phyloP scores from a whole-genome alignment of 2,888 invertebrate genomes.

The Microchrysa polita region DNA sequence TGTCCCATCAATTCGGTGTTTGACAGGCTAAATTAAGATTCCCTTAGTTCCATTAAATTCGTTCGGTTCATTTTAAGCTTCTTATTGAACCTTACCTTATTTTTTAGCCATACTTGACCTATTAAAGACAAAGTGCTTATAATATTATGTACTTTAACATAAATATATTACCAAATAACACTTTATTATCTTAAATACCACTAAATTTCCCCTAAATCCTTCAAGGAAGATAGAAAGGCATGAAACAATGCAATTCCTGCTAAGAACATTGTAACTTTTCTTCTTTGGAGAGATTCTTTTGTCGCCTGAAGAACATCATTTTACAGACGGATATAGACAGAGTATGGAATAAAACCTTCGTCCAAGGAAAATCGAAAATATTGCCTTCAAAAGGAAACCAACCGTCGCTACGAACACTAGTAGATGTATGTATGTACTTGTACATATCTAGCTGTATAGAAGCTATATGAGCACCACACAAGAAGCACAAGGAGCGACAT shows the following conservation, averaged over 20 bases:
- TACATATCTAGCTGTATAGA: neutral
- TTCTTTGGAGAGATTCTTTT: conserved; percentile 4
- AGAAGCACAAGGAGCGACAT: neutral
- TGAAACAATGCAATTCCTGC: neutral
- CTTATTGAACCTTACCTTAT: too few species aligned
- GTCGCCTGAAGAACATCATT: neutral
- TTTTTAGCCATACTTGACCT: too few species aligned
- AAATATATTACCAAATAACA: neutral
- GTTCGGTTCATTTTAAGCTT: too few species aligned
- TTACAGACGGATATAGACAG: neutral
- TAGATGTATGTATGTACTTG: too few species aligned
- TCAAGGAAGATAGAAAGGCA: neutral
- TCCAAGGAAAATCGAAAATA: neutral
- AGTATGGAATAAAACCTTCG: neutral
- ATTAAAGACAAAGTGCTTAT: too few species aligned
- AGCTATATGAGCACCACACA: neutral
- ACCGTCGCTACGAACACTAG: neutral
- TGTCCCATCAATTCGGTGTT: too few species aligned
- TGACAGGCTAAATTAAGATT: too few species aligned
- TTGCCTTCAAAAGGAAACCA: neutral
- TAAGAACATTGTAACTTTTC: neutral
- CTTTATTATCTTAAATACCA: neutral
- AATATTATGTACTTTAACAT: too few species aligned
- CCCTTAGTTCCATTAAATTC: too few species aligned
- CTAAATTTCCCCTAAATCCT: neutral